Evolutionary conservation across 2,113 vertebrate genomes (phyloP).

Genomic region (Ginglymostoma cirratum): DNA sequence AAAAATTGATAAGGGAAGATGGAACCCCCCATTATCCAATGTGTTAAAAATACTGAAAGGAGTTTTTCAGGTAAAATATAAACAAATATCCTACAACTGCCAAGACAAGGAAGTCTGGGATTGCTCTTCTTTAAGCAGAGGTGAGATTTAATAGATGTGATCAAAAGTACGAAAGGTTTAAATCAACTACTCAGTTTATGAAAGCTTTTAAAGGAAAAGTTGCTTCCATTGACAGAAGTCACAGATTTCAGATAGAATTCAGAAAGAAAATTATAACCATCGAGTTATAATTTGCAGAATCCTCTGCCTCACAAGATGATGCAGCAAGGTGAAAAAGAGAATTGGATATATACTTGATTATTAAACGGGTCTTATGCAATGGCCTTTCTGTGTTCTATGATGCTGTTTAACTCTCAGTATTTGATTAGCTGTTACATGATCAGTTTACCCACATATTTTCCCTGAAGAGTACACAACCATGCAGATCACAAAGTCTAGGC

Average conservation of each 20-base stretch:
- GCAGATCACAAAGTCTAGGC: neutral
- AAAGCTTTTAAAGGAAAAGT: neutral
- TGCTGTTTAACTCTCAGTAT: neutral
- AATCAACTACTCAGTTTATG: too few species aligned
- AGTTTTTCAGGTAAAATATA: neutral
- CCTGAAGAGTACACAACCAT: neutral
- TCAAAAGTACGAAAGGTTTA: too few species aligned
- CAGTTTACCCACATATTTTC: neutral
- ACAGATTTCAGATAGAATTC: neutral
- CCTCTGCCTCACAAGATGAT: neutral
- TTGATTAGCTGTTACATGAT: neutral
- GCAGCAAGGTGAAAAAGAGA: neutral
- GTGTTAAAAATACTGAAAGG: neutral
- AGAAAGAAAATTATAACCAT: neutral
- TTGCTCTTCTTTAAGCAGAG: neutral
- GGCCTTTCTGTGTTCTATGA: neutral
- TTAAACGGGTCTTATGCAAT: neutral
- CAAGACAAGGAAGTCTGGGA: neutral
- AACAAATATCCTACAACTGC: neutral
- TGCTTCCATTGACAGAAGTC: neutral
- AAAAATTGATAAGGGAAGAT: neutral
- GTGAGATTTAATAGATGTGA: too few species aligned
- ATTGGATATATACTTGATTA: neutral
- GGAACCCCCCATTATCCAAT: neutral
- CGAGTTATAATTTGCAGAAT: neutral